Conservation (phyloP, 2,113 vertebrate genomes). For the Lanius collurio region DNA sequence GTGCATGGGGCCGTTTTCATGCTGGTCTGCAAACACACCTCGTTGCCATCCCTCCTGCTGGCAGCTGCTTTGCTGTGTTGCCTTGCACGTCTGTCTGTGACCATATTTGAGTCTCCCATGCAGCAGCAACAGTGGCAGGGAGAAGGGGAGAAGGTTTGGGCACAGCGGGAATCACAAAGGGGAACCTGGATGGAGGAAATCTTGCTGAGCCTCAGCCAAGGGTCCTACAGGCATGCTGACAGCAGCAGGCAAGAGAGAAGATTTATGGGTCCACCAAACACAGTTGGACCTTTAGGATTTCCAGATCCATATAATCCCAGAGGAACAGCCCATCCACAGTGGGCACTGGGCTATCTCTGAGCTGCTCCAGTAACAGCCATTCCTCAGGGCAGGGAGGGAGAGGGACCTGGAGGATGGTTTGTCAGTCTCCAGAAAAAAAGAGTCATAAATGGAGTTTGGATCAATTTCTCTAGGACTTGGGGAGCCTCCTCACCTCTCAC, state of each 20-base stretch:
- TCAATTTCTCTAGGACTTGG: background rate
- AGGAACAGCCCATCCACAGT: background rate
- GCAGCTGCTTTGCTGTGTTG: accelerated
- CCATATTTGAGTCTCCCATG: background rate
- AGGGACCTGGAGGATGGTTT: background rate
- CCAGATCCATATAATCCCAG: background rate
- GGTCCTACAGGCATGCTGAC: background rate
- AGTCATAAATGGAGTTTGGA: background rate
- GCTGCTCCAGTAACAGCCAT: background rate
- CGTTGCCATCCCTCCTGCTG: background rate
- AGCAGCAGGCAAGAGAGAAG: background rate
- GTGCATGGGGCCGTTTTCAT: accelerated
- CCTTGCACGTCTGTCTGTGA: background rate
- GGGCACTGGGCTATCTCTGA: background rate
- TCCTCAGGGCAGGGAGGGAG: background rate
- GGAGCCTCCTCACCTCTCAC: background rate
- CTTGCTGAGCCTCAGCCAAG: background rate
- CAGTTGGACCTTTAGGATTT: background rate
- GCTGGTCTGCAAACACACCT: background rate
- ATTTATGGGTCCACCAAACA: background rate
- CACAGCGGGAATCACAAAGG: background rate
- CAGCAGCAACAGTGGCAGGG: accelerated
- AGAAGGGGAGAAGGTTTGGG: background rate
- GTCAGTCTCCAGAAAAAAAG: background rate
- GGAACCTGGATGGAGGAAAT: background rate